Evolutionary conservation across 1,140 invertebrate genomes (phyloP).

Genomic region (Zaprionus capensis): DNA sequence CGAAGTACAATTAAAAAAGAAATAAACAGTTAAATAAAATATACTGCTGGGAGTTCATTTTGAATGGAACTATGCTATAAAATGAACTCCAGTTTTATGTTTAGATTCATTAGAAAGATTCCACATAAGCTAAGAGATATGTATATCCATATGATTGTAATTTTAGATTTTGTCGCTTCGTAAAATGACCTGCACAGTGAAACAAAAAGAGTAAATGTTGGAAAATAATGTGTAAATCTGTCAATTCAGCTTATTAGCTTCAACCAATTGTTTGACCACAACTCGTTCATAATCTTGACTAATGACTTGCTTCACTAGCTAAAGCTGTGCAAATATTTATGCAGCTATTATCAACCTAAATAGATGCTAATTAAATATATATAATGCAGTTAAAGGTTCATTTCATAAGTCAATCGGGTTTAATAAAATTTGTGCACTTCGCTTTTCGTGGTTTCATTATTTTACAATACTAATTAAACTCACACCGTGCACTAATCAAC

Average conservation of each 20-base stretch:
- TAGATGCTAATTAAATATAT: constrained; percentile 6
- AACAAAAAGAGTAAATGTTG: no score
- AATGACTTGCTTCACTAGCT: neutral
- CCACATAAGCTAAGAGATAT: no score
- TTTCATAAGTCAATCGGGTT: neutral
- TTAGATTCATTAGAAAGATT: no score
- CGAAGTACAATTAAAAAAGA: neutral
- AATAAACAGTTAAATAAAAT: neutral
- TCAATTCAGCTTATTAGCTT: neutral
- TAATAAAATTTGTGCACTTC: neutral
- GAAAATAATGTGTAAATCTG: neutral
- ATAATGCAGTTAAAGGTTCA: neutral
- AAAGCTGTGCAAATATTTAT: constrained; percentile 23
- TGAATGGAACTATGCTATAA: neutral
- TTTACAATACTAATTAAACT: constrained; percentile 49
- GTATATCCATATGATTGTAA: no score
- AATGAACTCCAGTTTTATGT: no score
- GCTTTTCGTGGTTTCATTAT: neutral
- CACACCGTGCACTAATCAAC: constrained; percentile 7
- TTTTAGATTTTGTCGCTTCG: no score
- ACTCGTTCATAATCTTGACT: neutral
- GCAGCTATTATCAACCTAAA: neutral
- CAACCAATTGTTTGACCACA: neutral
- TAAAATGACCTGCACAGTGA: no score
- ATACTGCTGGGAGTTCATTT: neutral